Evolutionary conservation across 2,888 invertebrate genomes (phyloP).

Genomic region (Dryococelus australis): DNA sequence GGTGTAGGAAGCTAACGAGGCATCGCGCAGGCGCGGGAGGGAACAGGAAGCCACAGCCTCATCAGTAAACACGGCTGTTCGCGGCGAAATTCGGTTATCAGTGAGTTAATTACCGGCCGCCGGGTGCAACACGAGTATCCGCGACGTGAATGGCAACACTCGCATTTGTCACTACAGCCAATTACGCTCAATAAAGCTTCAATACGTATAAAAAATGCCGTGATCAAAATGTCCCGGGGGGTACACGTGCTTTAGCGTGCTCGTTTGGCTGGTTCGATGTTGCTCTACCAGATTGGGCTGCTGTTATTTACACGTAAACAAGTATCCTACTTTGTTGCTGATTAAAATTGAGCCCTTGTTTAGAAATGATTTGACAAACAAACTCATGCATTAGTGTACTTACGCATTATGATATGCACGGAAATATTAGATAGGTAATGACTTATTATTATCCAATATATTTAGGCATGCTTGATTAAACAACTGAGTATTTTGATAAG

Average conservation of each 20-base stretch:
- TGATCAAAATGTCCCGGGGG: background rate
- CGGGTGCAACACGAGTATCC: background rate
- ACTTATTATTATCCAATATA: too few species aligned
- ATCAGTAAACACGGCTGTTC: background rate
- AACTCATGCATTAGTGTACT: too few species aligned
- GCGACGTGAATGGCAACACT: conserved; percentile 7
- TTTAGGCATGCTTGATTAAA: too few species aligned
- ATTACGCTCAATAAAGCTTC: background rate
- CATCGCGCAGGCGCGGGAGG: background rate
- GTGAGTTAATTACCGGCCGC: conserved; percentile 16
- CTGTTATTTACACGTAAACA: too few species aligned
- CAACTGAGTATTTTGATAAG: too few species aligned
- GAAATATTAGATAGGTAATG: too few species aligned
- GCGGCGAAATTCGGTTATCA: background rate
- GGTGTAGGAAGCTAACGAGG: background rate
- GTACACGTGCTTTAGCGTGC: background rate
- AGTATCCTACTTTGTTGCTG: too few species aligned
- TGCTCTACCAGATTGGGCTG: too few species aligned
- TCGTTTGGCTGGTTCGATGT: background rate
- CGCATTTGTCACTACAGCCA: background rate
- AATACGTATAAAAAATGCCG: background rate
- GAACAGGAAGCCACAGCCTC: background rate
- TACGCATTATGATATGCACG: too few species aligned
- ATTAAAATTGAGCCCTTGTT: too few species aligned
- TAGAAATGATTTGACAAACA: too few species aligned